Conservation (phyloP, 2,888 invertebrate species). For the Monopis laevigella region DNA sequence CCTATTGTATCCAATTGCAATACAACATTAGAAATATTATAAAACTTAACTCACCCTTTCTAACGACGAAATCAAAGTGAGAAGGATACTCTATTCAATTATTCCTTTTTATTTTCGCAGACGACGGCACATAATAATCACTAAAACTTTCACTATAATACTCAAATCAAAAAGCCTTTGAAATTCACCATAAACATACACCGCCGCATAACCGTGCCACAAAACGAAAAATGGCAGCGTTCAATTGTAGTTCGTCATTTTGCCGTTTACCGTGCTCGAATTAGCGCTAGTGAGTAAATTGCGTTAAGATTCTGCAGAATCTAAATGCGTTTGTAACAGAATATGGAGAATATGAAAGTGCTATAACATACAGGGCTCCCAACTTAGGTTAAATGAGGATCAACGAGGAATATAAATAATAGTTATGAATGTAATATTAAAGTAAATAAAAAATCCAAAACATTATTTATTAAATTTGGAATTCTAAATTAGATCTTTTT, state of each 20-base stretch:
- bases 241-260: constrained; percentile 22
- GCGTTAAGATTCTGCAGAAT: not conserved
- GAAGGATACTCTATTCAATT: constrained; percentile 31
- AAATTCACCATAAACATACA: constrained; percentile 27
- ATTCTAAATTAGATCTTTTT: too few relatives aligned
- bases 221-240: constrained; percentile 68
- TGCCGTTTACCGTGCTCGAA: constrained; percentile 11
- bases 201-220: constrained; percentile 59
- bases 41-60: constrained; percentile 51
- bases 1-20: not conserved
- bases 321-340: too few relatives aligned
- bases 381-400: too few relatives aligned
- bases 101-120: constrained; percentile 21
- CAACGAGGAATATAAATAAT: too few relatives aligned
- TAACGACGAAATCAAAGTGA: constrained; percentile 52
- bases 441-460: too few relatives aligned
- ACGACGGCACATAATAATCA: constrained; percentile 23
- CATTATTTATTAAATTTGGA: too few relatives aligned
- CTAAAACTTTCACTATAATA: constrained; percentile 21
- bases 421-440: too few relatives aligned
- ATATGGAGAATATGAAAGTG: too few relatives aligned
- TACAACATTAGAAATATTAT: constrained; percentile 36
- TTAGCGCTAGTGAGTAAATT: not conserved
- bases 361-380: too few relatives aligned
- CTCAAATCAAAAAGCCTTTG: not conserved